Evolutionary conservation across 2,113 vertebrate species (phyloP).

Genomic region (Actenoides hombroni): DNA sequence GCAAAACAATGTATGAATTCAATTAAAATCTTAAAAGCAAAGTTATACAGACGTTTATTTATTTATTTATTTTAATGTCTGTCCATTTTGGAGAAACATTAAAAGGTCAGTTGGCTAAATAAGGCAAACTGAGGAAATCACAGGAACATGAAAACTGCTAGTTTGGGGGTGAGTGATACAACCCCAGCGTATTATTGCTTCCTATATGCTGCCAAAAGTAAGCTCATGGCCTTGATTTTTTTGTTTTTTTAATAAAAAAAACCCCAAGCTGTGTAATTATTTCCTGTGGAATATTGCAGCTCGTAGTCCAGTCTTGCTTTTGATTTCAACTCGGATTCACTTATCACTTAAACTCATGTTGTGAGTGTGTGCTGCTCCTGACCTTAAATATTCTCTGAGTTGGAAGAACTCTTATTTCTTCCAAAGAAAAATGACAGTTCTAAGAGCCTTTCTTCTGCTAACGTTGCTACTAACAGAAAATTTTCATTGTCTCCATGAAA

Average conservation of each 20-base stretch:
- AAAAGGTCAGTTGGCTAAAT: constrained; percentile 23
- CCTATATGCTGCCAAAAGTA: constrained; percentile 20
- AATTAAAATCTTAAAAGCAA: background rate
- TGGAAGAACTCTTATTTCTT: background rate
- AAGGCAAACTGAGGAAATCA: constrained; percentile 24
- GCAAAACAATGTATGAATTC: background rate
- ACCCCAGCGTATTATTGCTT: background rate
- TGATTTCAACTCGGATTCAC: background rate
- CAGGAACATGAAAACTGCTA: background rate
- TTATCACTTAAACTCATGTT: background rate
- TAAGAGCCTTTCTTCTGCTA: background rate
- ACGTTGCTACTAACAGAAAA: background rate
- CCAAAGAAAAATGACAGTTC: background rate
- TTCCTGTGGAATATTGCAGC: constrained; percentile 21
- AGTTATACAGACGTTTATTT: background rate
- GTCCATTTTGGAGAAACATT: background rate
- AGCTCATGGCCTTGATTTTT: background rate
- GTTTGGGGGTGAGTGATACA: background rate
- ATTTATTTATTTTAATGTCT: background rate
- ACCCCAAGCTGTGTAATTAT: background rate
- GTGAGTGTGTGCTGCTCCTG: background rate
- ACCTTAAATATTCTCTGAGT: background rate
- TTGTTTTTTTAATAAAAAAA: background rate
- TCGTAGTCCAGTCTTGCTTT: background rate
- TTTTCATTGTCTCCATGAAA: background rate